phyloP scores from a whole-genome alignment of 2,113 vertebrate species.

The Electrona antarctica region DNA sequence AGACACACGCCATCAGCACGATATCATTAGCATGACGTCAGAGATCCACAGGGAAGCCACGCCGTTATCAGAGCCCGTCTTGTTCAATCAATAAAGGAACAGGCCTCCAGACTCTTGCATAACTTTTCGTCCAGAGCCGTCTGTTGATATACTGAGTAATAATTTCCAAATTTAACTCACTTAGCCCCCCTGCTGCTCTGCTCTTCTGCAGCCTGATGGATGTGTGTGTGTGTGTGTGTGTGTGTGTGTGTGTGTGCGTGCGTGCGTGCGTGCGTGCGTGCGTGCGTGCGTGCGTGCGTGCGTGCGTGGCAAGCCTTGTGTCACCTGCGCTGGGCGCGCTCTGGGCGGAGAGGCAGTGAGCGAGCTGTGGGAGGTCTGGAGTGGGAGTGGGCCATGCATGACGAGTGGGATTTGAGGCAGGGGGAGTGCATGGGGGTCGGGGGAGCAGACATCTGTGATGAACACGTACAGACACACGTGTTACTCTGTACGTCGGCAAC shows the following conservation, averaged over 20 bases:
- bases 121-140: constrained; percentile 40
- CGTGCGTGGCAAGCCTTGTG: constrained; percentile 41
- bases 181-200: constrained; percentile 49
- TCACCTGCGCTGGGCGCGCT: constrained; percentile 62
- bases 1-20: constrained; percentile 9
- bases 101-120: constrained; percentile 39
- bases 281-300: no score
- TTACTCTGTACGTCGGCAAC: constrained; percentile 43
- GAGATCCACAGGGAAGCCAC: no score
- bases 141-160: constrained; percentile 49
- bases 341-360: constrained; percentile 45
- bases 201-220: constrained; percentile 47
- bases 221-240: constrained; percentile 12
- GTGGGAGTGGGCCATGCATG: constrained; percentile 33
- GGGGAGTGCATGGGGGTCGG: constrained; percentile 3
- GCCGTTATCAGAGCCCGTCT: neutral
- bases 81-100: constrained; percentile 4
- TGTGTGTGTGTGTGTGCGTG: no score
- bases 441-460: constrained; percentile 67
- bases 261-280: no score
- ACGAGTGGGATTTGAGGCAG: neutral
- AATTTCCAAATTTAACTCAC: constrained; percentile 56
- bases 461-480: constrained; percentile 66
- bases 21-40: constrained; percentile 8
- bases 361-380: constrained; percentile 61